Percentiles rank a stretch among this genome's conserved stretches.
Conservation (phyloP, 2,113 vertebrate species). For the Grammomys dolichurus region DNA sequence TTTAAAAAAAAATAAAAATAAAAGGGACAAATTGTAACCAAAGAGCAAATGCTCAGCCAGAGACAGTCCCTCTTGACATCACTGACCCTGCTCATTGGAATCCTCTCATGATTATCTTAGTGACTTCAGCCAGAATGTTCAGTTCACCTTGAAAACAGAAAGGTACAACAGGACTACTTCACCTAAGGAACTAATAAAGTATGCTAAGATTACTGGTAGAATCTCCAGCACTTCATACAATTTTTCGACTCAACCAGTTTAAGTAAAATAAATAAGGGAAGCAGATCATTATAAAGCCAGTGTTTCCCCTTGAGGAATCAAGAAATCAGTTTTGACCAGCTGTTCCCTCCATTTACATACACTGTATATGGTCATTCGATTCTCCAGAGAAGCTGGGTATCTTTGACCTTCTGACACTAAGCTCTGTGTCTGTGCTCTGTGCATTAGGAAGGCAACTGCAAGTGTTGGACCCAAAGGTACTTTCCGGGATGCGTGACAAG, state of each 20-base stretch:
- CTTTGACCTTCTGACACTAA: conserved; percentile 85
- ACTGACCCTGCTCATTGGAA: conserved; percentile 59
- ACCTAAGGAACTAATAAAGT: too few species aligned
- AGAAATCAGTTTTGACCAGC: conserved; percentile 87
- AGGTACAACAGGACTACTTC: conserved; percentile 71
- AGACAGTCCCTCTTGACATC: conserved; percentile 82
- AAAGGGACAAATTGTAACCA: conserved; percentile 70
- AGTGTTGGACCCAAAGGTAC: conserved; percentile 84
- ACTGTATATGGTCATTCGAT: conserved; percentile 86
- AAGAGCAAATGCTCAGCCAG: conserved; percentile 76
- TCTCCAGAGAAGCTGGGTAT: conserved; percentile 89
- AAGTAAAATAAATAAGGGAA: conserved; percentile 90
- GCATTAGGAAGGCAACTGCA: conserved; percentile 88
- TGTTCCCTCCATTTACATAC: conserved; percentile 86
- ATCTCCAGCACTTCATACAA: conserved; percentile 85
- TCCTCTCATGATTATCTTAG: conserved; percentile 66
- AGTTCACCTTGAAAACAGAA: conserved; percentile 77
- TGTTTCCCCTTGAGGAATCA: conserved; percentile 87
- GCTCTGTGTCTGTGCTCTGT: conserved; percentile 73
- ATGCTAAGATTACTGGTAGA: conserved; percentile 64
- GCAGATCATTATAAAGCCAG: conserved; percentile 86
- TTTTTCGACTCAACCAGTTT: conserved; percentile 84
- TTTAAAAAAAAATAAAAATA: conserved; percentile 8
- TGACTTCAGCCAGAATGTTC: conserved; percentile 77
- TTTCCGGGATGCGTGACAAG: conserved; percentile 74